phyloP scores from a whole-genome alignment of 2,797 vertebrate species.

The Oreortyx pictus region DNA sequence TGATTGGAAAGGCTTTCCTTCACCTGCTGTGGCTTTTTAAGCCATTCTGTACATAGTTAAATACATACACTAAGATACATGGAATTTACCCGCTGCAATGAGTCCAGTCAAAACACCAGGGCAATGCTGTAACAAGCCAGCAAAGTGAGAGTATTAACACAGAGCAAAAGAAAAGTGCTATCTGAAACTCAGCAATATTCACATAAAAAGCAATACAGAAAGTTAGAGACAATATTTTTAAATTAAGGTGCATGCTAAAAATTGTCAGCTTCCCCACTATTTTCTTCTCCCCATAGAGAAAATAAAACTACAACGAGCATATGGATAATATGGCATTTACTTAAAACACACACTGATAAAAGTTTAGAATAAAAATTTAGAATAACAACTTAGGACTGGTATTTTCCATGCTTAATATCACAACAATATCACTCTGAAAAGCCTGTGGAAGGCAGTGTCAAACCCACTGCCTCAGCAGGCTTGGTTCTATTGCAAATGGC shows the following conservation, averaged over 20 bases:
- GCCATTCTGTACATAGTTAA: background rate
- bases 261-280: conserved; percentile 58
- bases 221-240: conserved; percentile 42
- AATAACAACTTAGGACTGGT: conserved; percentile 47
- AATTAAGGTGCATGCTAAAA: conserved; percentile 64
- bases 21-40: conserved; percentile 2
- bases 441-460: background rate
- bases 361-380: conserved; percentile 46
- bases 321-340: conserved; percentile 67
- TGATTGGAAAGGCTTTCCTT: conserved; percentile 16
- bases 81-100: background rate
- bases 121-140: background rate
- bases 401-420: background rate
- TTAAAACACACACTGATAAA: conserved; percentile 65
- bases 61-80: background rate
- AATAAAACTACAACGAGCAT: conserved; percentile 61
- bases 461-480: conserved; percentile 1
- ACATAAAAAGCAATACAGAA: background rate
- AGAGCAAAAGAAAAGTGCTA: conserved; percentile 1
- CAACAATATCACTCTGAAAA: conserved; percentile 18
- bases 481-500: conserved; percentile 22
- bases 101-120: conserved; percentile 18
- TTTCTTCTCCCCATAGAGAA: conserved; percentile 30
- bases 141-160: background rate
- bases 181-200: conserved; percentile 2